Conservation (phyloP, 2,113 vertebrate species). For the Gulo gulo region DNA sequence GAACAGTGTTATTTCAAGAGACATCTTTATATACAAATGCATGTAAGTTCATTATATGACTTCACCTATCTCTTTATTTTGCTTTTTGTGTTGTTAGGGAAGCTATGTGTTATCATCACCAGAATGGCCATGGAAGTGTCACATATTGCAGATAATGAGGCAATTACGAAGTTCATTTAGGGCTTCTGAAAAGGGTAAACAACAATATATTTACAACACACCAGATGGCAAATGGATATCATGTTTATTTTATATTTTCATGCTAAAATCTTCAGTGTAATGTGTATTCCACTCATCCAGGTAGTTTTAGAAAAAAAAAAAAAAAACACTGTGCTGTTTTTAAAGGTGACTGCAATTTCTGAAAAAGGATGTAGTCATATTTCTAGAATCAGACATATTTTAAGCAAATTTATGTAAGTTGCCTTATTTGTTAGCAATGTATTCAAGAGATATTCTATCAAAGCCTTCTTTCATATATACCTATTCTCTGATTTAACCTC, state of each 20-base stretch:
- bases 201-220: constrained; percentile 59
- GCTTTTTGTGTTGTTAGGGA: constrained; percentile 31
- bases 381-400: background rate
- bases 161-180: constrained; percentile 60
- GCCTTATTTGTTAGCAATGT: background rate
- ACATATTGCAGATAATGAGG: constrained; percentile 63
- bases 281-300: background rate
- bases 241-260: constrained; percentile 58
- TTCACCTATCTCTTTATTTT: constrained; percentile 43
- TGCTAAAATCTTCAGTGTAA: background rate
- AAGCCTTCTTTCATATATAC: background rate
- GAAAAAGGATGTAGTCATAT: background rate
- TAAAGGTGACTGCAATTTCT: constrained; percentile 36
- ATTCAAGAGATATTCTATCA: background rate
- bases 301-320: background rate
- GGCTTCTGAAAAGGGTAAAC: constrained; percentile 68
- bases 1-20: constrained; percentile 31
- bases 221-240: constrained; percentile 56
- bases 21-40: background rate
- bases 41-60: background rate
- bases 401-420: background rate
- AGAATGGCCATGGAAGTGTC: constrained; percentile 10
- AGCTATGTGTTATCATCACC: constrained; percentile 1
- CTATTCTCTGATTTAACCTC: background rate
- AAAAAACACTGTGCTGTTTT: background rate